Conservation (phyloP, 2,888 invertebrate genomes). For the Drosophila affinis region DNA sequence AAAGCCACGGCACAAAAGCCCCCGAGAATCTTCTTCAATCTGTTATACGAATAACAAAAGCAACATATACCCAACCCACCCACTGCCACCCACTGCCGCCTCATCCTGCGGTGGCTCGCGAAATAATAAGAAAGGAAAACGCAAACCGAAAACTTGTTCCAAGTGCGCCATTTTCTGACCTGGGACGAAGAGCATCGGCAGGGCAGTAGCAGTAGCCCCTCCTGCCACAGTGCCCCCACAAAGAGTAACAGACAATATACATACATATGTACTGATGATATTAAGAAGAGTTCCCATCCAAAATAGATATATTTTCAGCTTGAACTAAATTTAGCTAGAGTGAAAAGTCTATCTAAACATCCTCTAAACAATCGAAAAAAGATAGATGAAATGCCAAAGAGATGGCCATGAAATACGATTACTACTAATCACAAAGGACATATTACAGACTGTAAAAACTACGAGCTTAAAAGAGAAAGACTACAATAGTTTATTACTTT, state of each 20-base stretch:
- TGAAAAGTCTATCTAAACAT: not conserved
- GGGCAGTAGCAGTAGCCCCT: not conserved
- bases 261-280: no score
- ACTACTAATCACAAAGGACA: no score
- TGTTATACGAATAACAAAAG: constrained; percentile 71
- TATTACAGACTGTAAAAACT: not conserved
- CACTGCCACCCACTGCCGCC: not conserved
- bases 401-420: constrained; percentile 8
- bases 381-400: constrained; percentile 37
- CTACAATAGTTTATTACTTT: not conserved
- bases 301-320: no score
- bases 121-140: constrained; percentile 54
- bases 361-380: not conserved
- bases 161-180: constrained; percentile 66
- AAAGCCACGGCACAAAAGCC: constrained; percentile 63
- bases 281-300: no score
- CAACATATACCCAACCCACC: constrained; percentile 41
- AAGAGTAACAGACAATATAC: not conserved
- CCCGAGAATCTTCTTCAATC: constrained; percentile 65
- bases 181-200: constrained; percentile 53
- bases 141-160: constrained; percentile 63
- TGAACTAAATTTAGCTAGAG: no score
- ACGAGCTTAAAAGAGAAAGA: not conserved
- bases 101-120: constrained; percentile 35
- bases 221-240: constrained; percentile 3